Base-by-base conservation (phyloP, 2,113 vertebrate species). In the Amphiprion percula region DNA sequence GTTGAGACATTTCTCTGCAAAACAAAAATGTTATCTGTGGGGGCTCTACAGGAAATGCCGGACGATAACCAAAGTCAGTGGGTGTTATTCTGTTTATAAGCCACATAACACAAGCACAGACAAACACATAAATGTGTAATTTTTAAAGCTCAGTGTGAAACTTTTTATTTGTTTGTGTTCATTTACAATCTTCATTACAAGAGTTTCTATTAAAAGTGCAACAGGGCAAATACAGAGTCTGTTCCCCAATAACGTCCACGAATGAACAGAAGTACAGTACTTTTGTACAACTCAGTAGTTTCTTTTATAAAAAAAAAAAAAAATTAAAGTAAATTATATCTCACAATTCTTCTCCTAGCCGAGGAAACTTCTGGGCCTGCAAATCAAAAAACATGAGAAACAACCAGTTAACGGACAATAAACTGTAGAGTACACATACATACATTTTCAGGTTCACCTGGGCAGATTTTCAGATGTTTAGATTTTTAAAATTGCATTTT, bases 81-180 rank as follows among this genome's bases (percentile, higher is more conserved):
- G 15, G 15, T 19, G 15, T 49, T 49, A 7, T 19, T 49, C 16
- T 26, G 26, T 26, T 26, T 26, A 26, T 26, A 82, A 60, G 26
- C n/a, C 16, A 50, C 21, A 52, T 37, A 2, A 1, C 0, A 62
- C 23, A 1, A 65, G 26, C 21, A 60, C 2, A 64, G 2, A 14
- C 10, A 26, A 63, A 12, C 21, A 58, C 26, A 58, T 10, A n/a
- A n/a, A 52, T 23, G 0, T 21, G 0, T 26, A 68, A 56, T 76
- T 44, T 66, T 24, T 68, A 55, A 56, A 7, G 49, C 2, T 81
- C 19, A 39, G 1, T 49, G 17, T 77, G 5, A 75, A 81, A 73
- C 5, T 39, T 10, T 81, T 85, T 41, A 71, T 84, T 79, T 84
- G 12, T 74, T 74, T 52, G 70, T 47, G 86, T 79, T 63, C 64